These are phyloP conservation scores for Drosophila acutilabella DNA, from an alignment of 2,888 invertebrate species.

Conservation along the genomic window DNA sequence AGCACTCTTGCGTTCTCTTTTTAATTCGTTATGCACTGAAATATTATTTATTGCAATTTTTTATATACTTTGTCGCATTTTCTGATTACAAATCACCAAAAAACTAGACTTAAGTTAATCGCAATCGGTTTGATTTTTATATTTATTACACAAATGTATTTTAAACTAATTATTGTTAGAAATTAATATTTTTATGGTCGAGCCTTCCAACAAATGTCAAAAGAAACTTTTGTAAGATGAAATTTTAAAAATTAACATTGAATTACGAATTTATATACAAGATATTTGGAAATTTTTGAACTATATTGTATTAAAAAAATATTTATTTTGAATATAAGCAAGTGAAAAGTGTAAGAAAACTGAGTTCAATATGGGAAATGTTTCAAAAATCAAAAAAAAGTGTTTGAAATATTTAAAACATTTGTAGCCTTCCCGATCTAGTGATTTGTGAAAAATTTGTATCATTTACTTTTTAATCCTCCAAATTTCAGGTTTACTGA, in stretches of 20 bases:
- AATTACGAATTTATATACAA: constrained; percentile 70
- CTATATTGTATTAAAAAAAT: neutral
- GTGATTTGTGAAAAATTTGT: neutral
- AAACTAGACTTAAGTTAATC: constrained; percentile 44
- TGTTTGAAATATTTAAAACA: neutral
- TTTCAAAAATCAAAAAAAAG: too few species aligned
- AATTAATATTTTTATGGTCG: constrained; percentile 11
- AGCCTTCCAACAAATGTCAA: constrained; percentile 18
- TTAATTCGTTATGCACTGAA: constrained; percentile 20
- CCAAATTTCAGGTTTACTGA: constrained; percentile 10
- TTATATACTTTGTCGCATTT: constrained; percentile 45
- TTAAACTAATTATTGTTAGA: constrained; percentile 4
- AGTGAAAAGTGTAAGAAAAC: neutral
- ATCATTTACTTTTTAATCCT: neutral
- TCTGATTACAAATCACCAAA: constrained; percentile 49
- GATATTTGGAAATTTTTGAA: constrained; percentile 42
- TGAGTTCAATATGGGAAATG: neutral
- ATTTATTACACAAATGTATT: constrained; percentile 30
- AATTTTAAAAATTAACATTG: constrained; percentile 47
- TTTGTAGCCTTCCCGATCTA: neutral
- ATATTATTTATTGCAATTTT: constrained; percentile 48
- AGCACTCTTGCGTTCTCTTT: constrained; percentile 21
- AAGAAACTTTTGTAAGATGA: constrained; percentile 5
- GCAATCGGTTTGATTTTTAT: constrained; percentile 27
- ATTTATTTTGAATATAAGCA: constrained; percentile 8